Evolutionary conservation across 2,113 vertebrate genomes (phyloP).

Genomic region (Ammodytes marinus): DNA sequence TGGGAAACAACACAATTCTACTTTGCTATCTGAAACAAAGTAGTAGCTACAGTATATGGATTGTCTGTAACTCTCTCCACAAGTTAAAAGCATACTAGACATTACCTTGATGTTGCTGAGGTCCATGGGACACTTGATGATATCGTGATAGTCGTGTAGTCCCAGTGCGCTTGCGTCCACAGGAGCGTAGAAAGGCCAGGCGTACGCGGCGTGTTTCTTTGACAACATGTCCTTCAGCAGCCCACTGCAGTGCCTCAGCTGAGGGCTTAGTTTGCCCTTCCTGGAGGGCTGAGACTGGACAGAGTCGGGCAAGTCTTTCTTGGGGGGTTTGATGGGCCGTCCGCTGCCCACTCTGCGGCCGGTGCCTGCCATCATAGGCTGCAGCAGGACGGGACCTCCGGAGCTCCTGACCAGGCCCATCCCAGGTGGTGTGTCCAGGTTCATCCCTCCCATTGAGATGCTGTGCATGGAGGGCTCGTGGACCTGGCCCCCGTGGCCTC

Average conservation of each 20-base stretch:
- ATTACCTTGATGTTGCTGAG: constrained; percentile 92
- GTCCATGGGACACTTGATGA: constrained; percentile 98
- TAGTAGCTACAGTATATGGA: neutral
- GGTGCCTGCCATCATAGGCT: constrained; percentile 64
- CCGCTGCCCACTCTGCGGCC: constrained; percentile 91
- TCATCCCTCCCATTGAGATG: constrained; percentile 75
- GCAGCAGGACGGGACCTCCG: constrained; percentile 71
- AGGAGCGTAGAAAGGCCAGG: constrained; percentile 97
- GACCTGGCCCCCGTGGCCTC: constrained; percentile 79
- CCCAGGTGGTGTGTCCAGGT: constrained; percentile 71
- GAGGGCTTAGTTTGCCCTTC: constrained; percentile 90
- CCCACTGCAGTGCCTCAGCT: constrained; percentile 93
- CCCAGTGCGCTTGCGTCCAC: constrained; percentile 92
- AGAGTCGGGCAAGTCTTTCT: constrained; percentile 93
- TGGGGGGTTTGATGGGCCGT: constrained; percentile 93
- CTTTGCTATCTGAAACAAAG: neutral
- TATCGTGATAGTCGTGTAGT: constrained; percentile 95
- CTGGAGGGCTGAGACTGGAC: constrained; percentile 90
- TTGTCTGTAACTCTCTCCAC: neutral
- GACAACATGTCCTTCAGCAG: constrained; percentile 95
- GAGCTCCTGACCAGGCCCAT: constrained; percentile 72
- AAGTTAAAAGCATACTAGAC: neutral
- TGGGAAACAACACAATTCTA: constrained; percentile 2
- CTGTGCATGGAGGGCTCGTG: constrained; percentile 79
- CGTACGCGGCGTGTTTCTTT: constrained; percentile 94